Base-by-base conservation (phyloP, 1,140 invertebrate species). In the Calycopis cecrops region DNA sequence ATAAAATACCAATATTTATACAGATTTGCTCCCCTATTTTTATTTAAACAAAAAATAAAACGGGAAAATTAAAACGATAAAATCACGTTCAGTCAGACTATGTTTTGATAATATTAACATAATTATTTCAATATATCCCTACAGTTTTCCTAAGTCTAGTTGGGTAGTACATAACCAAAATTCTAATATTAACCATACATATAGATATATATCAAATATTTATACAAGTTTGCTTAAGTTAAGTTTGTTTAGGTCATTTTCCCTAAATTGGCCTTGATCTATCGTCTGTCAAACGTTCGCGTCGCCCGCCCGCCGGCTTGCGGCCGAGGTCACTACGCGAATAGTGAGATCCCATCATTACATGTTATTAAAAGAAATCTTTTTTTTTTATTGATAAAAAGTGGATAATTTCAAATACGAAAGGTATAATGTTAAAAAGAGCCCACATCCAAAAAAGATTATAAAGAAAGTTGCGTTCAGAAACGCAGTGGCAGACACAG, bases 221-320 rank as follows among this genome's bases (percentile, higher is more conserved):
- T 85, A 83, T 86, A 86, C 79, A 86, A 86, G 79, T 84, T 83
- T 83, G 79, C 83, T 86, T 86, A 86, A 85, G 83, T 86, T 86
- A 85, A 83, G 78, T 84, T 28, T 70, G 76, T 75, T 83, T 82
- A 85, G 81, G 81, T 82, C 59, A 79, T 74, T 78, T 79, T 76
- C 73, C 79, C 81, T 83, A 85, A 81, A 69, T 79, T 76, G 81
- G 81, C 78, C 70, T 75, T 77, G 76, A 76, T 73, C 73, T 67
- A 75, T 69, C 67, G 62, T 80, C 78, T 81, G 81, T 85, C 79
- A 79, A 80, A 74, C 73, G 76, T 33, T 65, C 55, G 59, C 59
- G 71, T 62, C 57, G 60, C 55, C 55, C 28, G 52, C 70, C 51
- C 70, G 55, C 61, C 65, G 49, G 16, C 40, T 18, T 34, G 34